These are phyloP conservation scores for Betta splendens DNA, from an alignment of 2,797 vertebrate genomes.

Conservation along the genomic window DNA sequence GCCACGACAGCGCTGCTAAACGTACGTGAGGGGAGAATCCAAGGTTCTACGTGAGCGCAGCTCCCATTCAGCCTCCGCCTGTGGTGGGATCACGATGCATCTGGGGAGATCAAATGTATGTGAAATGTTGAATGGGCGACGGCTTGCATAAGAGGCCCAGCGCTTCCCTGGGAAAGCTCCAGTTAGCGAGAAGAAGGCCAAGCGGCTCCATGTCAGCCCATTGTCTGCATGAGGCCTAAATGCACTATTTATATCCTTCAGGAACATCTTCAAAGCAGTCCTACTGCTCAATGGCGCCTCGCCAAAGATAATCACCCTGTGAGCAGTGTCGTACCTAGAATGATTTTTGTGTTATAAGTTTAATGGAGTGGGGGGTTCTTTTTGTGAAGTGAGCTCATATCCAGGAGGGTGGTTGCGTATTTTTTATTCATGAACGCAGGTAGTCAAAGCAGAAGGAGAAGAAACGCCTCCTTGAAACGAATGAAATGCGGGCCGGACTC, in stretches of 20 bases:
- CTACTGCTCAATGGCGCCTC: constrained; percentile 49
- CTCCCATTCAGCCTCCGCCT: constrained; percentile 16
- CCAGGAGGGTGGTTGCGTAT: constrained; percentile 17
- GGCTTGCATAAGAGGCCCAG: constrained; percentile 7
- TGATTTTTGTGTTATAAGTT: constrained; percentile 2
- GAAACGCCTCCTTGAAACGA: constrained; percentile 42
- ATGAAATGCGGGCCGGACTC: constrained; percentile 45
- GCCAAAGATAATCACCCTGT: constrained; percentile 62
- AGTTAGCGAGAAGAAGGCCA: constrained; percentile 35
- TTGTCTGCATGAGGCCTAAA: constrained; percentile 67
- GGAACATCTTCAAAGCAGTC: constrained; percentile 77
- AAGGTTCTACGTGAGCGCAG: constrained; percentile 12
- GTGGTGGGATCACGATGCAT: constrained; percentile 12
- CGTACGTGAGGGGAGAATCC: constrained; percentile 10
- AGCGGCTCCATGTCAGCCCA: constrained; percentile 43
- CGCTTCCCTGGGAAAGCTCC: constrained; percentile 37
- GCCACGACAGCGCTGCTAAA: background rate
- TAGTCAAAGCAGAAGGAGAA: constrained; percentile 25
- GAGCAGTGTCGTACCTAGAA: constrained; percentile 43
- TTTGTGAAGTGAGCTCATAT: constrained; percentile 17
- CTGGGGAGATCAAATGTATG: constrained; percentile 10
- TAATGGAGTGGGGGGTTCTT: constrained; percentile 1
- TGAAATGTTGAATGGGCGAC: constrained; percentile 26
- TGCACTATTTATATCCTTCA: constrained; percentile 77
- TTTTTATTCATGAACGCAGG: constrained; percentile 49